These are phyloP conservation scores for Caenorhabditis wallacei DNA, from an alignment of 2,888 invertebrate genomes.

Conservation along the genomic window DNA sequence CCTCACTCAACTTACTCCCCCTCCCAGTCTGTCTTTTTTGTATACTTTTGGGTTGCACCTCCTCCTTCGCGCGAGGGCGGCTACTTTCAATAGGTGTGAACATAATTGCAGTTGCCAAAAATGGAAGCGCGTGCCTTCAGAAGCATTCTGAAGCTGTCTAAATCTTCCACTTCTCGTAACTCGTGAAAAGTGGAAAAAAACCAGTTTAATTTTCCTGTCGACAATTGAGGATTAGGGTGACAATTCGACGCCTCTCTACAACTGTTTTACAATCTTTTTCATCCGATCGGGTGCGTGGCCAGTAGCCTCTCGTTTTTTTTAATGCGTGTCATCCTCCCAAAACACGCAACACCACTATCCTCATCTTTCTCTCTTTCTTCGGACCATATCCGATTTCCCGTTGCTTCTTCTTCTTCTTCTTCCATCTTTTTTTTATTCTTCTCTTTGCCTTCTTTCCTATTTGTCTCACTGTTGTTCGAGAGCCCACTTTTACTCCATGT, in stretches of 20 bases:
- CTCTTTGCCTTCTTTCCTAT: background rate
- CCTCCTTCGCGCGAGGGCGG: no score
- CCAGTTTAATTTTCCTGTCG: constrained; percentile 22
- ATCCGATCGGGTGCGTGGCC: constrained; percentile 23
- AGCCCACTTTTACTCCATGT: constrained; percentile 46
- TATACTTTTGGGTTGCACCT: constrained; percentile 53
- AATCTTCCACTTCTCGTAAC: constrained; percentile 21
- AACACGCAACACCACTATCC: background rate
- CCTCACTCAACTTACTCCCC: background rate
- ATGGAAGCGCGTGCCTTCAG: constrained; percentile 19
- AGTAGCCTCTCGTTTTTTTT: constrained; percentile 30
- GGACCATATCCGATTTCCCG: constrained; percentile 60
- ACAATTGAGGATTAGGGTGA: constrained; percentile 39
- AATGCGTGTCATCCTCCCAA: constrained; percentile 21
- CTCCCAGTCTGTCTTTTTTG: constrained; percentile 28
- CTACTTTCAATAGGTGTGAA: constrained; percentile 31
- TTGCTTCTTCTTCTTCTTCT: constrained; percentile 19
- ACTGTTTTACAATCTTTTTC: constrained; percentile 59
- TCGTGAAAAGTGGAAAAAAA: constrained; percentile 10
- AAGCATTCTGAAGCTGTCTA: constrained; percentile 8
- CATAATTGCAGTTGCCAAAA: constrained; percentile 35
- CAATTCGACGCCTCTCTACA: constrained; percentile 35
- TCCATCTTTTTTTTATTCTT: constrained; percentile 3
- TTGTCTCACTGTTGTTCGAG: constrained; percentile 34
- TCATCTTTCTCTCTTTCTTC: background rate